Evolutionary conservation across 2,797 vertebrate species (phyloP), one percentile per base, ranked within the genome.

Genomic region (Lophius americanus): DNA sequence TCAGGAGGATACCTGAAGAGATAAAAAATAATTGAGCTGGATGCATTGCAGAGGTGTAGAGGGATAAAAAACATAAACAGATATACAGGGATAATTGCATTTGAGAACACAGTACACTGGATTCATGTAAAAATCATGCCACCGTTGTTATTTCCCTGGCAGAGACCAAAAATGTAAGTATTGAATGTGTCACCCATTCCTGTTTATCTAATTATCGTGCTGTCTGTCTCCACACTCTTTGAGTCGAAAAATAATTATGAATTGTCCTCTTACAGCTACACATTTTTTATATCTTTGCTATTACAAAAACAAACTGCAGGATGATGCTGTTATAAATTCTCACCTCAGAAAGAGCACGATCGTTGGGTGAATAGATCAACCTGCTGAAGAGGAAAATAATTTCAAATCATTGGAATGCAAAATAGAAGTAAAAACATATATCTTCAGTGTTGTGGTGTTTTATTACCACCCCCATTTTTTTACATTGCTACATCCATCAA

Each of bases 331-430:
- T 42, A 49, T 65, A 53, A 52, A 75, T 82, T 57, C 55, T 65
- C 49, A 41, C 47, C 41, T 70, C 64, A 57, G 55, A 79, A 59
- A n/a, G 70, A 0, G 52, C 54, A 57, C 35, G 58, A 64, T 56
- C 65, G 23, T 63, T n/a, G 70, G 53, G 51, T 67, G 75, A 60
- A 54, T 12, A 51, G 63, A 66, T 62, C 50, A 38, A 64, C 58
- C 36, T 42, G 14, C 63, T 10, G 63, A 44, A 48, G 33, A 68
- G 23, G 59, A 69, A 78, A 78, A 82, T 79, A 42, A 81, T 64
- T 81, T 80, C 54, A 77, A 84, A 71, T 73, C 75, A 75, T 65
- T 73, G 55, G 65, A 51, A 86, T 86, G 81, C 80, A 87, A 85
- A 88, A 86, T 75, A 79, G 64, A 73, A 82, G 56, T 32, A 2